Percentiles rank a stretch among this genome's conserved stretches.
These are phyloP conservation scores for Acanthosepion lycidas DNA, from an alignment of 2,888 invertebrate species.

Conservation along the genomic window DNA sequence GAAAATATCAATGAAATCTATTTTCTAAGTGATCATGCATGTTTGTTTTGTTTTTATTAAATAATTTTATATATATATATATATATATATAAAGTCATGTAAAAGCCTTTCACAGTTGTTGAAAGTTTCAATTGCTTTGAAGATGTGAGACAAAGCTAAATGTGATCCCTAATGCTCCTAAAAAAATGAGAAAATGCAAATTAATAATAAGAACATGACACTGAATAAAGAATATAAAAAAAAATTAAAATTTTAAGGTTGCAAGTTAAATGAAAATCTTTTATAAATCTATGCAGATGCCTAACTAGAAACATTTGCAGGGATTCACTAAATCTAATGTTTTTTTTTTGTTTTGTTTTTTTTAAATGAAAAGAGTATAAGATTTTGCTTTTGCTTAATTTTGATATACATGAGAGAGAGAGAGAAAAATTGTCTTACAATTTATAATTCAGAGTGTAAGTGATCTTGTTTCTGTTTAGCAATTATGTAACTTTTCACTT, in stretches of 20 bases:
- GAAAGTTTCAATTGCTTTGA: neutral
- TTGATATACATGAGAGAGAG: neutral
- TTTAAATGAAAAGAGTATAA: neutral
- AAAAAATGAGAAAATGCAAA: neutral
- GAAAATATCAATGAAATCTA: too few species aligned
- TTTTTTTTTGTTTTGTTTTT: neutral
- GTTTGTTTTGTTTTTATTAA: too few species aligned
- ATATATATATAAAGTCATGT: too few species aligned
- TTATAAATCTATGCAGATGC: neutral
- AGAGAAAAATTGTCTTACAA: neutral
- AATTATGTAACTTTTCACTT: too few species aligned
- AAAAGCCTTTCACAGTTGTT: neutral
- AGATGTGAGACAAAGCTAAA: constrained; percentile 45
- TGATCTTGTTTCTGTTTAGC: too few species aligned
- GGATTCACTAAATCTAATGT: neutral
- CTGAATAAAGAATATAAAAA: neutral
- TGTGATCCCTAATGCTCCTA: neutral
- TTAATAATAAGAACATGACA: neutral
- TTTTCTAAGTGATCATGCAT: too few species aligned
- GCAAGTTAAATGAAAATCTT: neutral
- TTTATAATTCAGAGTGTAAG: too few species aligned
- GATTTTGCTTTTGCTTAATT: neutral
- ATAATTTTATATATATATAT: too few species aligned
- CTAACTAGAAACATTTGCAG: neutral
- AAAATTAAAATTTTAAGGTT: neutral